Evolutionary conservation across 2,888 invertebrate species (phyloP).

Genomic region (Criorhina ranunculi): DNA sequence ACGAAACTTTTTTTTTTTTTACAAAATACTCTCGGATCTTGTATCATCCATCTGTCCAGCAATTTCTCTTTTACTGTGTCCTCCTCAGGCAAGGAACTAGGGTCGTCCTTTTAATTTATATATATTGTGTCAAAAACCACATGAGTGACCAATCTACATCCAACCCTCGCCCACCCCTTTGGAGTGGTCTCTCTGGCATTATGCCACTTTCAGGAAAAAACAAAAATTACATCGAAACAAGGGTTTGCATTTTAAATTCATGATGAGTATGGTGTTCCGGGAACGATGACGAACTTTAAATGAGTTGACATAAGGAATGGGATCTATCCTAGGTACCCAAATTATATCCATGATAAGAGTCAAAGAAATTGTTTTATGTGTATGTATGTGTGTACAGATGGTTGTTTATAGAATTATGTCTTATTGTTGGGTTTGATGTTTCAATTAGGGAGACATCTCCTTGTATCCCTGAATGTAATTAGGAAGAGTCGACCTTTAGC

Average conservation of each 20-base stretch:
- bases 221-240: background rate
- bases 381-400: no score
- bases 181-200: no score
- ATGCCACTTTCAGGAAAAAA: no score
- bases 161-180: background rate
- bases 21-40: background rate
- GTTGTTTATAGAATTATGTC: slow-evolving; percentile 31
- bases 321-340: no score
- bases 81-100: background rate
- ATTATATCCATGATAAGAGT: no score
- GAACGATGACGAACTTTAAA: slow-evolving; percentile 3
- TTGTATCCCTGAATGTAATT: no score
- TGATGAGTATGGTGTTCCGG: background rate
- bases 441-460: slow-evolving; percentile 24
- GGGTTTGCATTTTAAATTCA: slow-evolving; percentile 17
- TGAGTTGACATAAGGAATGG: background rate
- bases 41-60: background rate
- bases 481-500: background rate
- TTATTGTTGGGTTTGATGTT: slow-evolving; percentile 56
- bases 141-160: slow-evolving; percentile 7
- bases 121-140: slow-evolving; percentile 13
- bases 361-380: no score
- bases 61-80: background rate
- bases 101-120: slow-evolving; percentile 1
- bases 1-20: no score